Conservation (phyloP, 2,797 vertebrate species). For the Coluber constrictor region DNA sequence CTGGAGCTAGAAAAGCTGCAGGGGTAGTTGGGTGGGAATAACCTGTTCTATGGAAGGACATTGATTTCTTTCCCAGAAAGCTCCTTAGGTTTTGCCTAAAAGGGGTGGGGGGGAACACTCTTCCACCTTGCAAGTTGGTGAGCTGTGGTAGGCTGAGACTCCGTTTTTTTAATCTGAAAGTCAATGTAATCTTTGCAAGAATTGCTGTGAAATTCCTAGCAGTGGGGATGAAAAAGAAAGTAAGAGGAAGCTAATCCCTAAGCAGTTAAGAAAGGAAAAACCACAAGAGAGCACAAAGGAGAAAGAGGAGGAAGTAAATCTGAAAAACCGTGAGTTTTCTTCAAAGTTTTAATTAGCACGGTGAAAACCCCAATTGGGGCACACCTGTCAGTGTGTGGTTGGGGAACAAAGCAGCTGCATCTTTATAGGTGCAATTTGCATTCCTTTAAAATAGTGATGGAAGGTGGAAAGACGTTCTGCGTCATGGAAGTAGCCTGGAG, state of each 20-base stretch:
- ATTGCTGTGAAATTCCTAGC: slow-evolving; percentile 56
- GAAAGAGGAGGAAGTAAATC: slow-evolving; percentile 12
- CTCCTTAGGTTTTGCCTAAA: slow-evolving; percentile 41
- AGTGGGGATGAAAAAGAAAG: slow-evolving; percentile 43
- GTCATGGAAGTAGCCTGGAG: slow-evolving; percentile 29
- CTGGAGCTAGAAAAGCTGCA: no score
- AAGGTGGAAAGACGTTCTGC: slow-evolving; percentile 20
- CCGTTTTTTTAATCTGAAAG: slow-evolving; percentile 53
- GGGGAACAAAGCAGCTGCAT: slow-evolving; percentile 2
- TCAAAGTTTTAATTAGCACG: background rate
- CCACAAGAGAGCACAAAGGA: slow-evolving; percentile 31
- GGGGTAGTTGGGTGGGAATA: background rate
- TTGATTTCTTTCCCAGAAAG: slow-evolving; percentile 50
- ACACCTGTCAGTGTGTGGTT: slow-evolving; percentile 3
- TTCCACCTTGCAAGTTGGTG: slow-evolving; percentile 59
- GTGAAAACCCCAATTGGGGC: background rate
- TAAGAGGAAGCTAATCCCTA: slow-evolving; percentile 58
- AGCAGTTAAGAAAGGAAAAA: slow-evolving; percentile 46
- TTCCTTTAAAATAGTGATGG: slow-evolving; percentile 27
- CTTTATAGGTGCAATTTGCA: slow-evolving; percentile 7
- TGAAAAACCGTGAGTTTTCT: slow-evolving; percentile 13
- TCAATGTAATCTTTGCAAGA: slow-evolving; percentile 66
- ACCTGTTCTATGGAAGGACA: slow-evolving; percentile 24
- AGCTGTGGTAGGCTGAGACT: slow-evolving; percentile 50
- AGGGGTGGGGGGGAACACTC: slow-evolving; percentile 53